A percentile compares a stretch with the other conserved stretches of the same genome.
These are phyloP conservation scores for Hirtodrosophila cameraria DNA, from an alignment of 2,888 invertebrate genomes.

Conservation along the genomic window DNA sequence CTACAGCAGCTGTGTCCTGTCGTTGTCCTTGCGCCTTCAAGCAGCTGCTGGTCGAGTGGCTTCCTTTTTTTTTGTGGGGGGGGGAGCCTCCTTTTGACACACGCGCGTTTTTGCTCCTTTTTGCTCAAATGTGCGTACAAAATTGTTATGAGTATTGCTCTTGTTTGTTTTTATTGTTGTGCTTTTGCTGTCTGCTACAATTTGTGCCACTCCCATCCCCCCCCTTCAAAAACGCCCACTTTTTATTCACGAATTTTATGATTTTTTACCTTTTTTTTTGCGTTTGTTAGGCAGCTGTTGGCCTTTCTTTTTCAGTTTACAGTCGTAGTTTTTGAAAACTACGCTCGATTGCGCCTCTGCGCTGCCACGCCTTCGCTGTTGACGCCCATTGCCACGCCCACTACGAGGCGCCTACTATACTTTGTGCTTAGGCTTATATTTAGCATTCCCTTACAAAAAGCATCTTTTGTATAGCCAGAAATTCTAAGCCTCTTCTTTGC, in stretches of 20 bases:
- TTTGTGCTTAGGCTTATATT: slow-evolving; percentile 45
- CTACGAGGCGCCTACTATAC: slow-evolving; percentile 1
- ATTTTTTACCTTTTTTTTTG: slow-evolving; percentile 63
- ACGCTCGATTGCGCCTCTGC: slow-evolving; percentile 60
- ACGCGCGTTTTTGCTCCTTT: slow-evolving; percentile 22
- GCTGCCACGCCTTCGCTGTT: slow-evolving; percentile 31
- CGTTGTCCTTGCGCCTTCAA: slow-evolving; percentile 40
- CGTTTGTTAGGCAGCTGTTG: slow-evolving; percentile 30
- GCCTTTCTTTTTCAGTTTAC: slow-evolving; percentile 29
- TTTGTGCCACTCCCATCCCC: slow-evolving; percentile 9
- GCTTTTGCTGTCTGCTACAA: slow-evolving; percentile 27
- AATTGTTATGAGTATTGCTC: slow-evolving; percentile 74
- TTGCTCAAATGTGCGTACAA: slow-evolving; percentile 75
- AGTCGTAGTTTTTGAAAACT: slow-evolving; percentile 57
- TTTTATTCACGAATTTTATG: slow-evolving; percentile 58
- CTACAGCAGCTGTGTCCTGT: slow-evolving; percentile 51
- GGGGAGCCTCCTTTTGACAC: slow-evolving; percentile 38
- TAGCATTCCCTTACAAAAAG: slow-evolving; percentile 55
- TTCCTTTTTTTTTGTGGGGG: no score
- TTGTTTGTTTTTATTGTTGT: slow-evolving; percentile 6
- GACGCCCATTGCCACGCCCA: neutral
- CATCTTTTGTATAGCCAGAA: slow-evolving; percentile 35
- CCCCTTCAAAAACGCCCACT: slow-evolving; percentile 22
- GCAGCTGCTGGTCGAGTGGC: slow-evolving; percentile 36
- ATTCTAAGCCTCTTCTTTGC: slow-evolving; percentile 43